Base-by-base conservation (phyloP, 2,888 invertebrate species). In the Odontocerum albicorne region DNA sequence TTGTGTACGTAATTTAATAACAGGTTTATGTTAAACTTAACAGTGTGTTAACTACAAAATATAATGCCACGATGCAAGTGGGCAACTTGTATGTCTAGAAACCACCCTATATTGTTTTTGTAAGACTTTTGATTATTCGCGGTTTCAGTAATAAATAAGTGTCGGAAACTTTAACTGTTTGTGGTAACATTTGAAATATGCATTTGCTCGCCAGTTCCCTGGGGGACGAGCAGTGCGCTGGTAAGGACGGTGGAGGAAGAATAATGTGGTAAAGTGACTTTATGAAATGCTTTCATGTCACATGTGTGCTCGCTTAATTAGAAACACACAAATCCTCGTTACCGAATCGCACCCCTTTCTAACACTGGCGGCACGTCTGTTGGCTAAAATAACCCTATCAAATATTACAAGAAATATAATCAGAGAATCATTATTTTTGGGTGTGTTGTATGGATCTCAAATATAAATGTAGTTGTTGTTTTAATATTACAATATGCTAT, bases 291-390 rank as follows among this genome's bases (percentile, higher is more conserved):
- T 39, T 35, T 38, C 19, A 45, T 50, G 59, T 53, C 59, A 59
- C 59, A 59, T 59, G 59, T 56, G 59, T 42, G 56, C 55, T 56
- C 56, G 56, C 59, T 59, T 59, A 59, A 59, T 59, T 59, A 59
- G 56, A 59, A 59, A 56, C 56, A 56, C 56, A 59, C 56, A 59
- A 59, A 59, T 59, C 55, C 55, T 49, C 44, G 43, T 55, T 55
- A 44, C 21, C 21, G 17, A 4, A 7, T 19, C 36, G 17, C 10
- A 10, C 15, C 17, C 27, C 12, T 22, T n/a, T n/a, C n/a, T 15
- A 2, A 7, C 49, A 49, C 19, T 13, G 32, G 49, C 33, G 42
- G 32, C 32, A 8, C 35, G 8, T 7, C 10, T n/a, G n/a, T n/a
- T n/a, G n/a, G n/a, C n/a, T n/a, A n/a, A n/a, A n/a, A n/a, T n/a